Conservation (phyloP, 2,797 vertebrate genomes). For the Melanotaenia parkinsoni region DNA sequence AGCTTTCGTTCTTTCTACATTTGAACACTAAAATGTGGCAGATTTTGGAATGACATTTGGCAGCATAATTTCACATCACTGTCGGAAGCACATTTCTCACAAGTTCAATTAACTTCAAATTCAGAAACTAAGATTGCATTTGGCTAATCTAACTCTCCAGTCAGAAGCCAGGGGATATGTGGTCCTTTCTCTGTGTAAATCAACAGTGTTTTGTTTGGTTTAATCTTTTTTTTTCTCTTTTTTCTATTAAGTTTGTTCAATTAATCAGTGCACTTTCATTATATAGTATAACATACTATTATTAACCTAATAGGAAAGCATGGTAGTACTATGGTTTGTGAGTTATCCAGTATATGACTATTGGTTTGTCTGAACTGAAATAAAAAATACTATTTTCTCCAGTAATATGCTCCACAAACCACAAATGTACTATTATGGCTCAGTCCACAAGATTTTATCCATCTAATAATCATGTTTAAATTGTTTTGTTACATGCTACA, state of each 20-base stretch:
- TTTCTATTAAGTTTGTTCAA: conserved; percentile 59
- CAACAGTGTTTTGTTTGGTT: conserved; percentile 63
- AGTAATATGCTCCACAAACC: conserved; percentile 67
- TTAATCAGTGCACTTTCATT: conserved; percentile 95
- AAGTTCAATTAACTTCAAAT: conserved; percentile 78
- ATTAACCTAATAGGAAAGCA: conserved; percentile 84
- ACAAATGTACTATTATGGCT: conserved; percentile 64
- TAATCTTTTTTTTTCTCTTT: conserved; percentile 52
- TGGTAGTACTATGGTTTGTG: conserved; percentile 86
- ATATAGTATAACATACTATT: conserved; percentile 86
- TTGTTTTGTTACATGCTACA: conserved; percentile 76
- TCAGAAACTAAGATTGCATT: conserved; percentile 32
- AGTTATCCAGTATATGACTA: conserved; percentile 68
- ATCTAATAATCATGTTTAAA: conserved; percentile 67
- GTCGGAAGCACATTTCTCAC: conserved; percentile 85
- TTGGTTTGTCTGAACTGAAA: conserved; percentile 67
- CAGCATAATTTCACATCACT: conserved; percentile 78
- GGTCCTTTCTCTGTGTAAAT: conserved; percentile 66
- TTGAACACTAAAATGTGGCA: conserved; percentile 35
- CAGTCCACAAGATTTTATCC: conserved; percentile 73
- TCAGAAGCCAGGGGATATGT: conserved; percentile 53
- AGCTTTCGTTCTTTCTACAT: conserved; percentile 18
- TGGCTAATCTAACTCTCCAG: conserved; percentile 60
- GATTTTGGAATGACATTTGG: conserved; percentile 64
- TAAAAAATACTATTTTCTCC: conserved; percentile 54